Percentiles rank a stretch among this genome's conserved stretches.
phyloP scores from a whole-genome alignment of 2,797 vertebrate genomes.

The Heteromormyrus szaboi region DNA sequence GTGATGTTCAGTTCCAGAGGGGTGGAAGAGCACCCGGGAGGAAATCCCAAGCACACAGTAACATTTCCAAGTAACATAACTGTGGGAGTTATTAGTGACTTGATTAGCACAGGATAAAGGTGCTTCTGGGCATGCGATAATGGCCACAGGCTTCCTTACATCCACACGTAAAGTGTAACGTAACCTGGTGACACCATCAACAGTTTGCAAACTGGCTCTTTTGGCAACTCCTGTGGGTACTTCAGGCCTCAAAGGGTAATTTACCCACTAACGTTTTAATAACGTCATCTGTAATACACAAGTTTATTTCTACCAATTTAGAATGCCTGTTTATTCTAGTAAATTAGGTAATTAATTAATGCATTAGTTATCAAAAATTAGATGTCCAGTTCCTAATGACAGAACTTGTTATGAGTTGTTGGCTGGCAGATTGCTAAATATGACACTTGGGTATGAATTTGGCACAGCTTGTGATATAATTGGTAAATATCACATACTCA shows the following conservation, averaged over 20 bases:
- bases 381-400: background rate
- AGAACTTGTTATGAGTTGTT: background rate
- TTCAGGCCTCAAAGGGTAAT: background rate
- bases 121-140: background rate
- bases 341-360: background rate
- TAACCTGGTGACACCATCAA: background rate
- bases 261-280: background rate
- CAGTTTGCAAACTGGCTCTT: constrained; percentile 8
- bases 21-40: background rate
- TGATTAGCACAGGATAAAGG: background rate
- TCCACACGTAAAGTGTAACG: background rate
- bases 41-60: background rate
- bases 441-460: background rate
- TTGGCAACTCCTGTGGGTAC: background rate
- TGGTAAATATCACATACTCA: background rate
- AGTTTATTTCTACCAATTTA: background rate
- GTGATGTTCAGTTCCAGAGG: background rate
- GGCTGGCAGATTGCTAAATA: background rate
- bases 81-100: background rate
- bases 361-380: background rate
- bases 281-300: background rate
- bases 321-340: background rate
- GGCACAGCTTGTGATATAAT: background rate
- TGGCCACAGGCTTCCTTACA: background rate
- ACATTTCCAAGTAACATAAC: background rate